A percentile compares a stretch with the other conserved stretches of the same genome.
phyloP scores from a whole-genome alignment of 1,140 invertebrate species.

The fruit fly (Drosophila melanogaster) region Release_6_plus_ISO1_MT NT_033777.3:30158501-30159000 shows the following conservation, averaged over 20 bases:
- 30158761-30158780: slow-evolving; percentile 49
- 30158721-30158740: slow-evolving; percentile 59
- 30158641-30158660: slow-evolving; percentile 56
- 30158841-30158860: slow-evolving; percentile 21
- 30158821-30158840: slow-evolving; percentile 43
- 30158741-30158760: slow-evolving; percentile 66
- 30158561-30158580: slow-evolving; percentile 63
- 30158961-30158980: slow-evolving; percentile 53
- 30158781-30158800: slow-evolving; percentile 57
- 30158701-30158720: slow-evolving; percentile 48
- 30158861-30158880: slow-evolving; percentile 43
- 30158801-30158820: slow-evolving; percentile 45
- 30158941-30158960: slow-evolving; percentile 25
- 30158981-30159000: slow-evolving; percentile 34
- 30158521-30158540: slow-evolving; percentile 44
- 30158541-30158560: slow-evolving; percentile 6
- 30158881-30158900: slow-evolving; percentile 29
- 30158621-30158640: slow-evolving; percentile 50
- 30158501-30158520: slow-evolving; percentile 41
- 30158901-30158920: slow-evolving; percentile 18
- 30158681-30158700: neutral
- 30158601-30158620: slow-evolving; percentile 33
- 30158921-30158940: slow-evolving; percentile 1
- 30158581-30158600: slow-evolving; percentile 59
- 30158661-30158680: slow-evolving; percentile 46